These are phyloP conservation scores for Phymastichus coffea DNA, from an alignment of 1,140 invertebrate genomes.

Conservation along the genomic window DNA sequence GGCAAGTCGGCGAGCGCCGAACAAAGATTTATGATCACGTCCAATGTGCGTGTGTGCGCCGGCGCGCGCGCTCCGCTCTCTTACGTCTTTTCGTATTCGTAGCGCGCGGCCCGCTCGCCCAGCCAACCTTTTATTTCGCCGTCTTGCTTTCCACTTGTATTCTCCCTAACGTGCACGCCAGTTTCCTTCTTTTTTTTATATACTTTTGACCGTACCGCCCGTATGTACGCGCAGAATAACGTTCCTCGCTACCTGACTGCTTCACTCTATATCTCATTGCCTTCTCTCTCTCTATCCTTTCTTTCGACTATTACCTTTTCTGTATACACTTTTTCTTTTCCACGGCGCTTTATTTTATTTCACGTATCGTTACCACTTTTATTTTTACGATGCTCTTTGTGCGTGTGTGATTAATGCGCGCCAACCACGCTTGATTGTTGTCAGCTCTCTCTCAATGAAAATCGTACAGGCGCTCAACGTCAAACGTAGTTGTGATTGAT, in stretches of 20 bases:
- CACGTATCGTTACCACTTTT: not conserved
- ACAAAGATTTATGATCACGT: constrained; percentile 25
- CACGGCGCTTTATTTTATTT: constrained; percentile 2
- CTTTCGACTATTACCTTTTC: constrained; percentile 11
- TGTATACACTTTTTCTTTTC: constrained; percentile 7
- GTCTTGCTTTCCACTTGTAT: not conserved
- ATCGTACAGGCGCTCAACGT: no score
- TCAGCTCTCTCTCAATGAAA: no score
- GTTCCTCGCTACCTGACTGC: no score
- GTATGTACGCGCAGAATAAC: not conserved
- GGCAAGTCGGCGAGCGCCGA: no score
- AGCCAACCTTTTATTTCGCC: not conserved
- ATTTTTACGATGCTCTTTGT: no score
- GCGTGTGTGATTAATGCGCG: no score
- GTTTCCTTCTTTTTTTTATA: not conserved
- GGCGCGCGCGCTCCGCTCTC: not conserved
- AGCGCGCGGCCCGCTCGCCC: not conserved
- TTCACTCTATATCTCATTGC: no score
- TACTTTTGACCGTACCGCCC: not conserved
- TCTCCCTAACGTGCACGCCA: not conserved
- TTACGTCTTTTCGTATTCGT: not conserved
- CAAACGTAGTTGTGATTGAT: no score
- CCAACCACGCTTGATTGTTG: no score
- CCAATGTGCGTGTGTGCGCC: not conserved
- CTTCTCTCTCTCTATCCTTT: no score